phyloP scores from a whole-genome alignment of 2,888 invertebrate genomes.

The Venustoraphidia nigricollis region DNA sequence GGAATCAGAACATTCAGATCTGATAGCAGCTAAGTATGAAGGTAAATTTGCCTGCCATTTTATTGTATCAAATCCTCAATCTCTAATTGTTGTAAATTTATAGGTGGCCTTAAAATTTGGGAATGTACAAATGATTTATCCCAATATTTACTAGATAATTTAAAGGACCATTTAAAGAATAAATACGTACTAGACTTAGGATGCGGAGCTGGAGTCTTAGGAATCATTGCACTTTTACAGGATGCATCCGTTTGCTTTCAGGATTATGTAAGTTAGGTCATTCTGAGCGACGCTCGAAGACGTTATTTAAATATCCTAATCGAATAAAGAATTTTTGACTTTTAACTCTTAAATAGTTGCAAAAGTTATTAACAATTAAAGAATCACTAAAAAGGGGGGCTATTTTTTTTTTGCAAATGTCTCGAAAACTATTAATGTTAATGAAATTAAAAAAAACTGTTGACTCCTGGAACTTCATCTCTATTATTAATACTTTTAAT shows the following conservation, averaged over 20 bases:
- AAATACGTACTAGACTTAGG: slow-evolving; percentile 72
- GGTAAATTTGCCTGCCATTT: slow-evolving; percentile 29
- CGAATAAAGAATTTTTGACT: too few relatives aligned
- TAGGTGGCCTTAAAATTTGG: slow-evolving; percentile 92
- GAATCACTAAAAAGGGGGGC: too few relatives aligned
- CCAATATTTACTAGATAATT: slow-evolving; percentile 36
- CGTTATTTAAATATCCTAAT: too few relatives aligned
- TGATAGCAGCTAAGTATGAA: slow-evolving; percentile 64
- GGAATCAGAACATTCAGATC: slow-evolving; percentile 54
- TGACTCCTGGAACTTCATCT: too few relatives aligned
- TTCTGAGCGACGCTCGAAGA: too few relatives aligned
- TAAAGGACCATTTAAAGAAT: slow-evolving; percentile 20
- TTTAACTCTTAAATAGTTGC: too few relatives aligned
- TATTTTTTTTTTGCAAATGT: too few relatives aligned
- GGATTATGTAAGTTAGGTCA: slow-evolving; percentile 71
- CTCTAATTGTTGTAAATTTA: slow-evolving; percentile 13
- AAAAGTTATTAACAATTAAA: too few relatives aligned
- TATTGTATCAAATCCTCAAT: background rate
- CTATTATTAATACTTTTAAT: too few relatives aligned
- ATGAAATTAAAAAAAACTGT: too few relatives aligned
- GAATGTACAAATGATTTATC: slow-evolving; percentile 79
- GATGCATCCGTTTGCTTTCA: slow-evolving; percentile 71
- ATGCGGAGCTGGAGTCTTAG: slow-evolving; percentile 81
- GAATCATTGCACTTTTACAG: slow-evolving; percentile 55
- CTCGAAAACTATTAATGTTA: too few relatives aligned